Percentiles rank a stretch among this genome's conserved stretches.
Evolutionary conservation across 2,113 vertebrate species (phyloP).

Genomic region (Cyphomyrus plagiostoma): DNA sequence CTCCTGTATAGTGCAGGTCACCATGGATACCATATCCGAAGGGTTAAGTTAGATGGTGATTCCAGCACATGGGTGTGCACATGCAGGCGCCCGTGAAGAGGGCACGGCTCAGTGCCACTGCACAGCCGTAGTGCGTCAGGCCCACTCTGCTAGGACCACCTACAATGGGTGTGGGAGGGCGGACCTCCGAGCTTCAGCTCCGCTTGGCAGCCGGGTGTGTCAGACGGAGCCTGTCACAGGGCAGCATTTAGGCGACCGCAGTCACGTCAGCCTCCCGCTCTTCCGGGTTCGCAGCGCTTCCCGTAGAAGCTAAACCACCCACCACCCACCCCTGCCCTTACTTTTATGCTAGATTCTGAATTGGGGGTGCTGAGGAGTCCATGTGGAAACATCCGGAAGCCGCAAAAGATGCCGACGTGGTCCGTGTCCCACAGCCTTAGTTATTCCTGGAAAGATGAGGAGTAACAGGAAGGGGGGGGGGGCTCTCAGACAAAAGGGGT

Average conservation of each 20-base stretch:
- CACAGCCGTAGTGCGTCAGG: conserved; percentile 1
- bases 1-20: background rate
- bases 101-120: conserved; percentile 4
- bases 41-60: background rate
- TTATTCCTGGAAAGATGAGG: conserved; percentile 15
- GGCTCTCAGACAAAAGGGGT: conserved; percentile 20
- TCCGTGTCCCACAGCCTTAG: background rate
- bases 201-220: conserved; percentile 4
- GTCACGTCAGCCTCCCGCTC: background rate
- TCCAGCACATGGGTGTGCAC: background rate
- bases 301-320: background rate
- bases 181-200: background rate
- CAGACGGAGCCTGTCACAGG: background rate
- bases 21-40: background rate
- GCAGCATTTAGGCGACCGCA: background rate
- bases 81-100: background rate
- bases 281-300: background rate
- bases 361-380: background rate
- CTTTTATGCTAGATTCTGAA: background rate
- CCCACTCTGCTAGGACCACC: conserved; percentile 19
- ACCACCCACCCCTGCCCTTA: background rate
- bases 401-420: background rate
- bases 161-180: conserved; percentile 11
- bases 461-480: background rate
- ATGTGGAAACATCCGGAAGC: background rate